phyloP scores from a whole-genome alignment of 2,113 vertebrate genomes.

The Dipodomys merriami region DNA sequence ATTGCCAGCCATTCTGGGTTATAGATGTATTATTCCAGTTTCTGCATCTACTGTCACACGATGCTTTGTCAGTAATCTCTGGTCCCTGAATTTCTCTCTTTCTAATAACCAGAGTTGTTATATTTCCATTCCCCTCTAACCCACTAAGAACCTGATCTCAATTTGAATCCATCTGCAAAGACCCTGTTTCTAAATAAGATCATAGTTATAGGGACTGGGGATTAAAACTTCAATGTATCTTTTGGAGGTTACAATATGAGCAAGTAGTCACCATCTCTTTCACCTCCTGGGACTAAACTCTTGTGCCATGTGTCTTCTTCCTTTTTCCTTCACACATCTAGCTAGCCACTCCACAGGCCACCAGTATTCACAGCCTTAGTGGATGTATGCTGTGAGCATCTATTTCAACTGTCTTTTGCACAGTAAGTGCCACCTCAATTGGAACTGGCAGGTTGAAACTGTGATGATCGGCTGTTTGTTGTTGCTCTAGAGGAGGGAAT shows the following conservation, averaged over 20 bases:
- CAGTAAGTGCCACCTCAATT: accelerated
- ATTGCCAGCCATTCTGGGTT: neutral
- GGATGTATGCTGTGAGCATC: neutral
- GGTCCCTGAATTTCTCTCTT: neutral
- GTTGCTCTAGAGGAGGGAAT: neutral
- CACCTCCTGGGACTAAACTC: neutral
- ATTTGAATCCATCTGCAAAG: neutral
- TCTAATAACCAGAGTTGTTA: neutral
- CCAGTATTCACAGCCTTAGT: neutral
- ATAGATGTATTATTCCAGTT: neutral
- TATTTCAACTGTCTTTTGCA: neutral
- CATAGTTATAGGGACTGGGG: neutral
- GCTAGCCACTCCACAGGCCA: neutral
- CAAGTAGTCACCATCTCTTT: neutral
- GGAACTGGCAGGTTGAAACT: neutral
- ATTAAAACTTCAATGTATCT: neutral
- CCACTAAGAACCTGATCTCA: neutral
- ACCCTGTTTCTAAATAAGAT: neutral
- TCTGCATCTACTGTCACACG: neutral
- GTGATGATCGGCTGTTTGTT: neutral
- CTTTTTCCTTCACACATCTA: neutral
- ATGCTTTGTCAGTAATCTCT: neutral
- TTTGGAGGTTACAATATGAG: neutral
- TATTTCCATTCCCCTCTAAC: neutral
- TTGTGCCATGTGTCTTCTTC: neutral